A percentile compares a stretch with the other conserved stretches of the same genome.
phyloP scores from a whole-genome alignment of 2,888 invertebrate species.

The Heliconius charithonia region DNA sequence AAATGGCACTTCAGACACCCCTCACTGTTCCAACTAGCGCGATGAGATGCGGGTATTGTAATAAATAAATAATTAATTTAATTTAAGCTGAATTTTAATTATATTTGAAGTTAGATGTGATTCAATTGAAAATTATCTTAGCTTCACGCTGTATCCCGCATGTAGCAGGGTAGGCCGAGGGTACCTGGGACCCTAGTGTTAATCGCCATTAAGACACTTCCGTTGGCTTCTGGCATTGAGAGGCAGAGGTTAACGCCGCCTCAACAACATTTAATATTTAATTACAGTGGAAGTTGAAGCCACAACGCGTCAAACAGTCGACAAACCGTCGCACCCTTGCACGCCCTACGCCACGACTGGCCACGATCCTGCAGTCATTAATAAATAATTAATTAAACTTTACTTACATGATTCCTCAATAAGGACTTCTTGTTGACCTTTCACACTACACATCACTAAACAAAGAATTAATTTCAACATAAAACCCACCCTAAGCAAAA shows the following conservation, averaged over 20 bases:
- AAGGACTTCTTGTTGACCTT: slow-evolving; percentile 72
- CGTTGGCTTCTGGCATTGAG: background rate
- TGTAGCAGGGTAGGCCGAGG: no score
- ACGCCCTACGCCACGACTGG: no score
- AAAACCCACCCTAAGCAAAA: slow-evolving; percentile 56
- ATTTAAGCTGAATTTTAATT: slow-evolving; percentile 26
- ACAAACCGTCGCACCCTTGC: background rate
- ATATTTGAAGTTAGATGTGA: background rate
- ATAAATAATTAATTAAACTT: slow-evolving; percentile 20
- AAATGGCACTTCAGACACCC: slow-evolving; percentile 40
- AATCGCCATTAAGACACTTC: background rate
- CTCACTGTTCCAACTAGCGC: slow-evolving; percentile 34
- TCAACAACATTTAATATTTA: no score
- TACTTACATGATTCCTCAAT: slow-evolving; percentile 76
- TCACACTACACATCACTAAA: slow-evolving; percentile 66
- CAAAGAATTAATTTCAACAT: slow-evolving; percentile 61
- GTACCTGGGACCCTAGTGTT: no score
- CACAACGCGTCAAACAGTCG: no score
- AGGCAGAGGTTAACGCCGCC: background rate
- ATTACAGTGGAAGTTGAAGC: background rate
- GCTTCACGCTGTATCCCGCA: no score
- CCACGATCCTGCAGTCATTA: background rate
- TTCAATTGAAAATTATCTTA: background rate
- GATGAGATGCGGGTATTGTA: slow-evolving; percentile 43
- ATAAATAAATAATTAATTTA: slow-evolving; percentile 24